Base-by-base conservation (phyloP, 1,140 invertebrate genomes). In the Drosophila quadrilineata region DNA sequence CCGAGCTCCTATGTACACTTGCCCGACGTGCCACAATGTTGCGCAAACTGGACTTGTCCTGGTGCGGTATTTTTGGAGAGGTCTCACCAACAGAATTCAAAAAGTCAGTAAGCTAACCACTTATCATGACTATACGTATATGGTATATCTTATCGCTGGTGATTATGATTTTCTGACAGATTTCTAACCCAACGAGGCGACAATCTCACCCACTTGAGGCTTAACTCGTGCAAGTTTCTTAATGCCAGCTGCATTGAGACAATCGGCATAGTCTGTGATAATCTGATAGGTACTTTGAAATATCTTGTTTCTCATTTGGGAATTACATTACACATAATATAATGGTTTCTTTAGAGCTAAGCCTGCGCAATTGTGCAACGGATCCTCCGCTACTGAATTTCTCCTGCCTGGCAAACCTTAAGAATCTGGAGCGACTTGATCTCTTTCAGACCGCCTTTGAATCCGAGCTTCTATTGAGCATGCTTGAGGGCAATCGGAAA, bases 31-130 rank as follows among this genome's bases (percentile, higher is more conserved):
- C 95, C 88, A 92, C 92, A 62, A 93, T 93, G 87, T 89, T 97
- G 9, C 93, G 94, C 72, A 94, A 94, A 88, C 76, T 98, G 8
- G 96, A 97, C 91, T 87, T 97, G 0, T 96, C 95, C 0, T 98
- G 96, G 96, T 97, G 96, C 89, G 95, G 95, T n/a, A 94, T 93
- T 62, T 93, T 95, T 84, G 90, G 91, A 43, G 67, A 77, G 21
- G 54, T 89, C 29, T 88, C 87, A 28, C 82, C 89, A 36, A 88
- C 85, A 41, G 85, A 88, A 46, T 87, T 80, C 17, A 90, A 89
- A 24, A 89, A 89, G 88, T 89, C 19, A 53, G 52, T 73, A 38
- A 36, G 3, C 14, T 10, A 3, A 17, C 6, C 36, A 5, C n/a
- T n/a, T 22, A 22, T 22, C 12, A 31, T 8, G 6, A 26, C 22